Evolutionary conservation across 2,113 vertebrate genomes (phyloP), one percentile per base, ranked within the genome.

Genomic region (Bungarus multicinctus): DNA sequence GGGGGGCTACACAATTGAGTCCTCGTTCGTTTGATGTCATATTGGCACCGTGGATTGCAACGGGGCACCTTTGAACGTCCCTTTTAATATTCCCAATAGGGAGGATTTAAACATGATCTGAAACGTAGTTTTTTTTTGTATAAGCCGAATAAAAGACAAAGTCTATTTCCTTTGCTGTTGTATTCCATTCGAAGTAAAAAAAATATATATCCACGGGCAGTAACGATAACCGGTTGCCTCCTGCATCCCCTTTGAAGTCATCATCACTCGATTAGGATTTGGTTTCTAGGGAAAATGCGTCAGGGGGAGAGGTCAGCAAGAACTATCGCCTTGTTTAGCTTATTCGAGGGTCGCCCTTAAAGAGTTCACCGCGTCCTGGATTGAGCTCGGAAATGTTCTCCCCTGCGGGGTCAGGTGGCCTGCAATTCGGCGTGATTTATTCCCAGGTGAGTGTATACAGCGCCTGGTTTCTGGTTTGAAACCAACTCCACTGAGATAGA

Each of bases 201-300:
- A 8, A 47, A 8, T 7, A 47, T 45, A 95, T 96, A 95, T 60
- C 89, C 91, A 0, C 93, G 91, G 92, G 91, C 95, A 94, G 95
- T 93, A 95, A 96, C 93, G 87, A 90, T 54, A 55, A 2, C 25
- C 90, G 27, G 94, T 96, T 95, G 94, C 95, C 94, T 94, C 91
- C 11, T 53, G 88, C 58, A 69, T 55, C 90, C 23, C 34, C n/a
- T 57, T 0, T 39, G 74, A 81, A 81, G 25, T 1, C 18, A 43
- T 92, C n/a, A 1, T 92, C 39, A 0, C 7, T 92, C 90, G 94
- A 95, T 94, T 96, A 93, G 94, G 57, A 91, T 9, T 69, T 92
- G 87, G 96, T 97, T 96, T 96, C 96, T 95, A 97, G 96, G 97
- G 96, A 96, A 97, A 94, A 96, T 97, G 97, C 97, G 97, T 95